These are phyloP conservation scores for Eidolon helvum DNA, from an alignment of 2,113 vertebrate genomes.

Conservation along the genomic window DNA sequence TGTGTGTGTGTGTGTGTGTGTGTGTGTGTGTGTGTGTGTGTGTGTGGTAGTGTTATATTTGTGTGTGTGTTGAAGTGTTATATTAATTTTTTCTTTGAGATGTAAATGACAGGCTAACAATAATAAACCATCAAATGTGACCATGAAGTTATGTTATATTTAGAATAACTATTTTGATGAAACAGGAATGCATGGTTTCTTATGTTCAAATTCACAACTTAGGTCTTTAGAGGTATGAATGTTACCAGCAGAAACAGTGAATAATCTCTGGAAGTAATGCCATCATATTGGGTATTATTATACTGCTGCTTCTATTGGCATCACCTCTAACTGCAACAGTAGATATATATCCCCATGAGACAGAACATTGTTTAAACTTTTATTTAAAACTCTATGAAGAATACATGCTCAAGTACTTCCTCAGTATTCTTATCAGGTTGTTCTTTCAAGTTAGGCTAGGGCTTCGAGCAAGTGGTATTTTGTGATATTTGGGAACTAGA, in stretches of 20 bases:
- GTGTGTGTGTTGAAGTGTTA: neutral
- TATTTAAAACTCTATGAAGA: neutral
- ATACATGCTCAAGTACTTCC: neutral
- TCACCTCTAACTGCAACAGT: neutral
- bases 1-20: neutral
- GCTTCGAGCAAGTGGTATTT: constrained; percentile 27
- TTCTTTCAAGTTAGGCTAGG: constrained; percentile 26
- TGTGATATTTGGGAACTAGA: constrained; percentile 37
- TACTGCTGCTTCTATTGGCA: neutral
- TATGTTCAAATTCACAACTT: neutral
- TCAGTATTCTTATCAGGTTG: neutral
- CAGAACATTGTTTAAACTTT: neutral
- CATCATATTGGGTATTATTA: neutral
- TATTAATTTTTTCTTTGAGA: neutral
- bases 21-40: neutral
- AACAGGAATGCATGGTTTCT: neutral
- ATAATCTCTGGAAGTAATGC: constrained; percentile 8
- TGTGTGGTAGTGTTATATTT: neutral
- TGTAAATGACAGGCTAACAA: neutral
- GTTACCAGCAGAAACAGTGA: neutral
- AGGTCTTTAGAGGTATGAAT: neutral
- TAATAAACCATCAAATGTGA: neutral
- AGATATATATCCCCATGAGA: neutral
- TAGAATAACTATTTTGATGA: constrained; percentile 11
- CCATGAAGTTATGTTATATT: neutral